Evolutionary conservation across 2,888 invertebrate genomes (phyloP), one percentile per base, ranked within the genome.

Genomic region (Nomada hirtipes): DNA sequence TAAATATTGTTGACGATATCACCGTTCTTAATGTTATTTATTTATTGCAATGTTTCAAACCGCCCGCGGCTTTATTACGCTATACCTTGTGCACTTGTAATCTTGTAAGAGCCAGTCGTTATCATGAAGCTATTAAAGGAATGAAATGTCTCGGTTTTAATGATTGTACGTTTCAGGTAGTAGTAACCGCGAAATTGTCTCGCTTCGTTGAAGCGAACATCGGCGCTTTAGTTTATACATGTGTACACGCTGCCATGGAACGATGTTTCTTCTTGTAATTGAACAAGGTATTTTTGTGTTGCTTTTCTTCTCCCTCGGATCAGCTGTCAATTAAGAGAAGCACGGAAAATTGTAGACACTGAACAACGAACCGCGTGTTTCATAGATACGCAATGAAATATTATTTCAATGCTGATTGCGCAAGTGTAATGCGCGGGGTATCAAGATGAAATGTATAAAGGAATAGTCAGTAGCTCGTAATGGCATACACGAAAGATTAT

Each of bases 381-480:
- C 15, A 20, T 9, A 10, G n/a, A 44, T 29, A 50, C 15, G 10
- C 47, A 47, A 52, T 36, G n/a, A 20, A 18, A 74, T 7, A 11
- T 15, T 15, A 2, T 9, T 20, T 4, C 20, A 20, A 26, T 15
- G 18, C 7, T 36, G 18, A 61, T 52, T 18, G 26, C 3, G 15
- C 29, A 20, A 52, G 23, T 23, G 36, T 23, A 42, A 47, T 23
- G 59, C 36, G 53, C 52, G 26, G 63, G 61, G 57, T 63, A 53
- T 63, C 42, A 36, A 59, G 59, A 72, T 76, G 23, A 23, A 61
- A 52, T 70, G 82, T 85, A 76, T 76, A 85, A 77, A 76, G 65
- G 76, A 73, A 84, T 79, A 85, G 84, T 85, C 84, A 85, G 65
- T 85, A 85, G 84, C 72, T 84, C 65, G 79, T 83, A 83, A 79